phyloP scores from a whole-genome alignment of 1,140 invertebrate species.

The Stegodyphus mimosarum region DNA sequence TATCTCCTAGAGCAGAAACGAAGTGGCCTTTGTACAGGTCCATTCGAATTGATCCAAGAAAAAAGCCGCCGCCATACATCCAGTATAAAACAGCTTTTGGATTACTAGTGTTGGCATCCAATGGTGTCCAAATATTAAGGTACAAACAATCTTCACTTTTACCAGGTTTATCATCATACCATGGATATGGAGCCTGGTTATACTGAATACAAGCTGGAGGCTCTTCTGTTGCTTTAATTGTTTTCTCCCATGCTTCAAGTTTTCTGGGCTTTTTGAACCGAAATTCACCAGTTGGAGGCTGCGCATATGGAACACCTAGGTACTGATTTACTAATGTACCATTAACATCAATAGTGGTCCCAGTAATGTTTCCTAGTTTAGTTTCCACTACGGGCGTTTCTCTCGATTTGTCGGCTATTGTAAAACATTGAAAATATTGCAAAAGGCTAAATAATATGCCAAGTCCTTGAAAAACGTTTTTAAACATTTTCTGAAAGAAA shows the following conservation, averaged over 20 bases:
- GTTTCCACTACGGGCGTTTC: background rate
- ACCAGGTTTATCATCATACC: conserved; percentile 10
- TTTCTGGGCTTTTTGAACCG: background rate
- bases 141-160: conserved; percentile 62
- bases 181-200: background rate
- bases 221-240: background rate
- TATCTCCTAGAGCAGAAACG: conserved; percentile 75
- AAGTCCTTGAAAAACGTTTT: no score
- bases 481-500: no score
- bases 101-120: background rate
- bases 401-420: background rate
- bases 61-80: conserved; percentile 81
- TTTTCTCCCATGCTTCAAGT: background rate
- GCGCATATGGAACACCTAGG: background rate
- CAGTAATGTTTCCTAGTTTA: background rate
- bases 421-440: background rate
- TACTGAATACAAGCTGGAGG: conserved; percentile 6
- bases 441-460: no score
- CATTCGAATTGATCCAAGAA: conserved; percentile 73
- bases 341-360: background rate
- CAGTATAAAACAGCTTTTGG: conserved; percentile 78
- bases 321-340: background rate
- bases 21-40: conserved; percentile 74
- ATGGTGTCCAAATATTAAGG: conserved; percentile 66
- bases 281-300: background rate